Base-by-base conservation (phyloP, 1,140 invertebrate genomes). In the Rhopalosiphum maidis region DNA sequence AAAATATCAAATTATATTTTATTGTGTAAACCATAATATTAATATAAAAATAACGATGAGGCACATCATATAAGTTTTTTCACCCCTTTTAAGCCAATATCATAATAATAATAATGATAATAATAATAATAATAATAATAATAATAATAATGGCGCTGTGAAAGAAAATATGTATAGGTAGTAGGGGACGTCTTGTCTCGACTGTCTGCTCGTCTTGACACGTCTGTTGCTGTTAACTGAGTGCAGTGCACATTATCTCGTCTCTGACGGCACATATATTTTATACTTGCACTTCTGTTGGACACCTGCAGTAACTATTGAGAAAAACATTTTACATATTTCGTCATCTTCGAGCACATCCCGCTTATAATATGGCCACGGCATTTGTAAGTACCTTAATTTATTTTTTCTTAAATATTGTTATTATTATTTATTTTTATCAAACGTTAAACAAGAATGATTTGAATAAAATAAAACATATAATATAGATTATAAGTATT, bases 171-270 rank as follows among this genome's bases (percentile, higher is more conserved):
- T n/a, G 30, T 68, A 68, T 68, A 15, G 60, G 60, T 77, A 21
- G 60, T 77, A 77, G 60, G 60, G 60, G 60, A 77, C 60, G 60
- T 77, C 60, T 77, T 77, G 60, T 77, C 60, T 77, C n/a, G 60
- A 77, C 60, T 18, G 60, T 68, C 1, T 77, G 60, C n/a, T 35
- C 60, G 60, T 77, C 60, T 77, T 77, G 60, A 77, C 60, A 77
- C 60, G 60, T 77, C 60, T 77, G 60, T 77, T 18, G 60, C 30
- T 77, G 60, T 77, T 77, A 77, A 77, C 60, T 18, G 60, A 77
- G 60, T 77, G 60, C 60, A 77, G 60, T 77, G 60, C 60, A 77
- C 60, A 77, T n/a, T 77, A 77, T 77, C 30, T 77, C 60, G 60
- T 77, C 60, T 77, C n/a, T 77, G 30, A n/a, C 60, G n/a, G 30